Evolutionary conservation across 1,140 invertebrate species (phyloP), one percentile per base, ranked within the genome.

Genomic region (Papilio machaon): DNA sequence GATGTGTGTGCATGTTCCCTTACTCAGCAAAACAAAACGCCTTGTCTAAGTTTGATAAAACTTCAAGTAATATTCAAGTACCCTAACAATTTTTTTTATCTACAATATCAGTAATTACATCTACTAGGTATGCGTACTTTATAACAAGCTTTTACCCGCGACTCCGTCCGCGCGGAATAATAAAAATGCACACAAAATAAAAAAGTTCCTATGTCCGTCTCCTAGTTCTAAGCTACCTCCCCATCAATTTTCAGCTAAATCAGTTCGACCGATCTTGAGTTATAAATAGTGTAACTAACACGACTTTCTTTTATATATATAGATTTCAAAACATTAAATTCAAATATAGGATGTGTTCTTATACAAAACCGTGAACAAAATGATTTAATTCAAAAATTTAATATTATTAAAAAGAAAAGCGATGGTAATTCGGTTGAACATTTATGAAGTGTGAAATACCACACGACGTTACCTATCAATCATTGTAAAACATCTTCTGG

Each of bases 381-480:
- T 23, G 0, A 30, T 64, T 30, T 2, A 6, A 47, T 43, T n/a
- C 7, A 73, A 73, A 73, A n/a, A 13, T n/a, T 30, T 11, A 74
- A 47, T 47, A 49, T 43, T 9, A 46, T 30, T 11, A 49, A 49
- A 30, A 64, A 64, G 23, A 23, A 23, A 64, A 64, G 19, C 58
- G 60, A 43, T 43, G 17, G 67, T 73, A 17, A 38, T 6, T 73
- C 23, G 19, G 52, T 35, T 13, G n/a, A 19, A 60, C 17, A 30
- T 88, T 89, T 89, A 89, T 88, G 80, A 89, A 81, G 89, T 91
- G 90, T 81, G 86, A 91, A 91, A 89, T 85, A 82, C 85, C 84
- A 84, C 85, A 83, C 82, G 80, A 80, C 81, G 79, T 81, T 82
- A 49, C 80, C 83, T 85, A 92, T 93, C 92, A 90, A 92, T 93